Evolutionary conservation across 2,888 invertebrate species (phyloP).

Genomic region (Argynnis bischoffii): DNA sequence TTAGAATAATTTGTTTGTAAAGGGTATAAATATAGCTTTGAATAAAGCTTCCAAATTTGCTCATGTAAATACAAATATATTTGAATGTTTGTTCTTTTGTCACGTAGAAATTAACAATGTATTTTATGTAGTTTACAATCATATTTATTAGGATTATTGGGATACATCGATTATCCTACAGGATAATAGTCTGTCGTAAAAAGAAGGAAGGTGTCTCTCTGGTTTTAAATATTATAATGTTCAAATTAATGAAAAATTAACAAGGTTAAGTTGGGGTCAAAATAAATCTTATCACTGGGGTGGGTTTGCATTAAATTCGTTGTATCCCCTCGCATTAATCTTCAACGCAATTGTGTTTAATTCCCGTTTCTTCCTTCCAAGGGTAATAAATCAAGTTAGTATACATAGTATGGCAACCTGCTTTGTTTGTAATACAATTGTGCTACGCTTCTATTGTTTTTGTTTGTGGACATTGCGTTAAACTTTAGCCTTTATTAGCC

Average conservation of each 20-base stretch:
- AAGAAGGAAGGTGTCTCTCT: background rate
- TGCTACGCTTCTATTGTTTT: conserved; percentile 35
- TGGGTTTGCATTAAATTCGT: conserved; percentile 61
- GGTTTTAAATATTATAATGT: background rate
- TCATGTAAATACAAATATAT: too few relatives aligned
- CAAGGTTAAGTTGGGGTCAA: conserved; percentile 36
- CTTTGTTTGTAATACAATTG: conserved; percentile 44
- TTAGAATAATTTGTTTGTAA: too few relatives aligned
- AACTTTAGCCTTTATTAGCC: conserved; percentile 35
- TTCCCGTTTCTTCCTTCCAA: conserved; percentile 61
- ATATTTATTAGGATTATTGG: too few relatives aligned
- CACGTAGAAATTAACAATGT: too few relatives aligned
- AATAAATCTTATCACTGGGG: conserved; percentile 52
- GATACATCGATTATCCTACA: too few relatives aligned
- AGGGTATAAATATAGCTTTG: too few relatives aligned
- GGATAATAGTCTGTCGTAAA: too few relatives aligned
- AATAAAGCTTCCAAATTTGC: too few relatives aligned
- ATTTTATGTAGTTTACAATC: too few relatives aligned
- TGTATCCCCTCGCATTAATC: conserved; percentile 66
- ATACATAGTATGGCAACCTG: conserved; percentile 45
- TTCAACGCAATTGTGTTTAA: conserved; percentile 69
- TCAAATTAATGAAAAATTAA: conserved; percentile 29
- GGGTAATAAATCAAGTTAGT: conserved; percentile 67
- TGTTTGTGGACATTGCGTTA: conserved; percentile 27
- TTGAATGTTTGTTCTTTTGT: too few relatives aligned